These are phyloP conservation scores for Dendroctonus valens DNA, from an alignment of 1,140 invertebrate species.

Conservation along the genomic window DNA sequence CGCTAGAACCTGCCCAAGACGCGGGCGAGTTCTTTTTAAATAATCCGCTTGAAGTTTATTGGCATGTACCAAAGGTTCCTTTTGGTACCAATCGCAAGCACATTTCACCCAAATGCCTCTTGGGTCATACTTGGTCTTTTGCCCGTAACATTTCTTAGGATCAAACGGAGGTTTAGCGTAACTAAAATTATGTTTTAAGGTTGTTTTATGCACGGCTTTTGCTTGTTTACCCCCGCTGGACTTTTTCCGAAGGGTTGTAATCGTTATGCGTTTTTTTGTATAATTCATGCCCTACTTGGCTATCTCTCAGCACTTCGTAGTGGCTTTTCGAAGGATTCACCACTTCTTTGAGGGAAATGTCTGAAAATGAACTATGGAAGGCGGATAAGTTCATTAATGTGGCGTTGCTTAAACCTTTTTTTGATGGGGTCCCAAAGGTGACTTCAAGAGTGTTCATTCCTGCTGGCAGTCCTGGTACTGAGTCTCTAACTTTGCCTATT, in stretches of 20 bases:
- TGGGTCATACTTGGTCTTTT: constrained; percentile 51
- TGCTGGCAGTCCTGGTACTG: constrained; percentile 53
- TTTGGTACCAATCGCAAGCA: constrained; percentile 51
- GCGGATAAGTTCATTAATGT: constrained; percentile 36
- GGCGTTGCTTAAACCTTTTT: constrained; percentile 49
- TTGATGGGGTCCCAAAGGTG: constrained; percentile 53
- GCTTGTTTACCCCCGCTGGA: constrained; percentile 47
- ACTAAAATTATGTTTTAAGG: constrained; percentile 37
- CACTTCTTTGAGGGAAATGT: constrained; percentile 39
- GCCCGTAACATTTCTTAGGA: constrained; percentile 47
- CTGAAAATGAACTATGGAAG: constrained; percentile 22
- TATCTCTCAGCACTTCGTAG: constrained; percentile 47
- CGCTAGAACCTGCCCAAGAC: constrained; percentile 49
- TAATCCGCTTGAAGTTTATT: constrained; percentile 52
- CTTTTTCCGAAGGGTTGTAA: constrained; percentile 51
- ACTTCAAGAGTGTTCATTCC: constrained; percentile 51
- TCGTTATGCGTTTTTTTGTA: constrained; percentile 48
- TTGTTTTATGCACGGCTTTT: not conserved
- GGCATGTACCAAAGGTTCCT: constrained; percentile 43
- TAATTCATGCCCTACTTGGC: constrained; percentile 45
- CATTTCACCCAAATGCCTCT: constrained; percentile 52
- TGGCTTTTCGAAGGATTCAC: constrained; percentile 44
- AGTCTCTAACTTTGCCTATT: constrained; percentile 51
- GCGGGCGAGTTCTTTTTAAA: constrained; percentile 45
- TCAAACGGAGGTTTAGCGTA: constrained; percentile 41